Evolutionary conservation across 2,113 vertebrate species (phyloP).

Genomic region (Serinus canaria): DNA sequence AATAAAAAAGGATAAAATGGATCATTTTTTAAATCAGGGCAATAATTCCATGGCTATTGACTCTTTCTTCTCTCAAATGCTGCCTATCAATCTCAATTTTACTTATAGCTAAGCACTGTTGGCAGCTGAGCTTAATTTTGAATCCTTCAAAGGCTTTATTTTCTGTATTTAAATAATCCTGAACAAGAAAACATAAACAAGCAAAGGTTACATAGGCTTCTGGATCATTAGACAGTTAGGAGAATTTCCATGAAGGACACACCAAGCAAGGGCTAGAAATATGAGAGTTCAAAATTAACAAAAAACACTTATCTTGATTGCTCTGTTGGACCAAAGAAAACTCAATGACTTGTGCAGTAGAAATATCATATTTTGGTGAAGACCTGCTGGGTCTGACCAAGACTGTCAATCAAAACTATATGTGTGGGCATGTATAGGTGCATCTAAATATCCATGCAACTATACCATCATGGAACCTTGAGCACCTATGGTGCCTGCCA

Average conservation of each 20-base stretch:
- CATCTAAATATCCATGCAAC: background rate
- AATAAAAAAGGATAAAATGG: background rate
- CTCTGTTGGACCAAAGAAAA: background rate
- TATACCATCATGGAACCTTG: background rate
- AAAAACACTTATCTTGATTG: background rate
- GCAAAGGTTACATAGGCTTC: background rate
- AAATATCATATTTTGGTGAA: background rate
- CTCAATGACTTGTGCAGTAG: background rate
- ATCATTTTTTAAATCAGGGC: background rate
- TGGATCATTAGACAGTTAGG: background rate
- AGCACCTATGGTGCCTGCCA: background rate
- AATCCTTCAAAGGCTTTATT: background rate
- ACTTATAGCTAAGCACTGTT: background rate
- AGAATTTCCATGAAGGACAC: background rate
- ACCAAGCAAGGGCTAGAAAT: background rate
- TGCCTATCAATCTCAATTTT: background rate
- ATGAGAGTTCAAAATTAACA: background rate
- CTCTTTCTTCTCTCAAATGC: background rate
- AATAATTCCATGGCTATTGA: background rate
- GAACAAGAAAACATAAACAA: background rate
- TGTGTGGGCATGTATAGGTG: background rate
- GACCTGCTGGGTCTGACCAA: background rate
- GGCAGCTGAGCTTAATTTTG: background rate
- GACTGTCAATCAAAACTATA: background rate
- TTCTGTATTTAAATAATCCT: background rate